Evolutionary conservation across 1,140 invertebrate genomes (phyloP), one percentile per base, ranked within the genome.

Genomic region (Cydia strobilella): DNA sequence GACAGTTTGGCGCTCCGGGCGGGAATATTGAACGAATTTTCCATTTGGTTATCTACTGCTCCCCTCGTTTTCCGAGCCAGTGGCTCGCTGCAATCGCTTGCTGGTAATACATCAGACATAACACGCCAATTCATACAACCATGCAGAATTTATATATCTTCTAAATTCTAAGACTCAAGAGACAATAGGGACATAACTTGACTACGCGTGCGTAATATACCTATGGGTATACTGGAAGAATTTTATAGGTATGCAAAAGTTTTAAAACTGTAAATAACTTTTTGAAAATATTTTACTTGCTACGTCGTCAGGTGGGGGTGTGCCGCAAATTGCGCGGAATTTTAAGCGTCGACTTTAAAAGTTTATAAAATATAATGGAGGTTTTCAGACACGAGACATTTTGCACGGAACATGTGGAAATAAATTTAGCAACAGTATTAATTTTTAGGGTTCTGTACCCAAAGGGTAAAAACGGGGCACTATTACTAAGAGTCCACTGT

Each of bases 11-110:
- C 18, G 75, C 39, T 48, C 69, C 54, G 65, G 66, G 63, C 73
- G 63, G 72, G n/a, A 51, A 45, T 76, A 74, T 75, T 78, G 75
- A 76, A 48, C 77, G 76, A 80, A 83, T 85, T 85, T 85, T 83
- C 82, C 83, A 81, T 80, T 80, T 77, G 72, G 75, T 79, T 80
- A 76, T 85, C 75, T 75, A 42, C 72, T 74, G 73, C 65, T 74
- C 62, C 35, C 77, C 74, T 82, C 75, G 77, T 81, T 83, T 83
- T 85, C 82, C 82, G 65, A 75, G 45, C 75, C 80, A 78, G 42
- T 80, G 82, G 74, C 23, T 76, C 66, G 77, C 35, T 72, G 59
- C 75, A 75, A 79, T 76, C 63, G 51, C 72, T 74, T 72, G 42
- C 75, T 73, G 65, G 66, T 18, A 75, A 76, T 73, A 77, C 35